These are phyloP conservation scores for Patella caerulea DNA, from an alignment of 2,888 invertebrate genomes.

Conservation along the genomic window DNA sequence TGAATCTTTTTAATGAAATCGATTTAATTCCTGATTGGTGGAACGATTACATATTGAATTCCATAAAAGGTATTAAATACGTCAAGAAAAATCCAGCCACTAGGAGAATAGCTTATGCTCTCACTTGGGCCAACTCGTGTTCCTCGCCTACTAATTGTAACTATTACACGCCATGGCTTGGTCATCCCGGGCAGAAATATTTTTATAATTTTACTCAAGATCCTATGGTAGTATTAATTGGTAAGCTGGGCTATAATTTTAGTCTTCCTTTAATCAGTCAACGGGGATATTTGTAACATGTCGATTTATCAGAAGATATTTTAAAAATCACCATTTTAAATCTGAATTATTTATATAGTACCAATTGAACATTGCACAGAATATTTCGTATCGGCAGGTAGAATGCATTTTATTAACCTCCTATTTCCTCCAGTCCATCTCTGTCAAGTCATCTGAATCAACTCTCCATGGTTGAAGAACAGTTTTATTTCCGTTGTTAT, in stretches of 20 bases:
- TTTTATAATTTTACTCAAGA: conserved; percentile 15
- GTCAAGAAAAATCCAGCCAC: conserved; percentile 6
- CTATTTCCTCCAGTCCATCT: too few species aligned
- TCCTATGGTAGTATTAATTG: neutral
- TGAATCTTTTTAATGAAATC: neutral
- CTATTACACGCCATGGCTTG: conserved; percentile 11
- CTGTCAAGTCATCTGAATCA: too few species aligned
- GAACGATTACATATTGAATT: conserved; percentile 18
- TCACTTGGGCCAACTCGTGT: conserved; percentile 26
- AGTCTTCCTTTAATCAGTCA: too few species aligned
- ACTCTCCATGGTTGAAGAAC: too few species aligned
- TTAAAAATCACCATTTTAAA: too few species aligned
- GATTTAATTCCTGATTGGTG: conserved; percentile 12
- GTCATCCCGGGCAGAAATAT: conserved; percentile 16
- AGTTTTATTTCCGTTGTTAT: too few species aligned
- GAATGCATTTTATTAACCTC: too few species aligned
- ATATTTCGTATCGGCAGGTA: too few species aligned
- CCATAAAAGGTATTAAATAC: conserved; percentile 1
- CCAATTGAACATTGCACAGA: too few species aligned
- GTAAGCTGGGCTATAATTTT: neutral
- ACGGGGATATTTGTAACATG: too few species aligned
- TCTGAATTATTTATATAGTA: too few species aligned
- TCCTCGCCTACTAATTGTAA: neutral
- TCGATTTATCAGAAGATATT: too few species aligned
- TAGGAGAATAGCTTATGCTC: conserved; percentile 16